phyloP scores from a whole-genome alignment of 2,888 invertebrate genomes.

The Aspidiotus destructor region DNA sequence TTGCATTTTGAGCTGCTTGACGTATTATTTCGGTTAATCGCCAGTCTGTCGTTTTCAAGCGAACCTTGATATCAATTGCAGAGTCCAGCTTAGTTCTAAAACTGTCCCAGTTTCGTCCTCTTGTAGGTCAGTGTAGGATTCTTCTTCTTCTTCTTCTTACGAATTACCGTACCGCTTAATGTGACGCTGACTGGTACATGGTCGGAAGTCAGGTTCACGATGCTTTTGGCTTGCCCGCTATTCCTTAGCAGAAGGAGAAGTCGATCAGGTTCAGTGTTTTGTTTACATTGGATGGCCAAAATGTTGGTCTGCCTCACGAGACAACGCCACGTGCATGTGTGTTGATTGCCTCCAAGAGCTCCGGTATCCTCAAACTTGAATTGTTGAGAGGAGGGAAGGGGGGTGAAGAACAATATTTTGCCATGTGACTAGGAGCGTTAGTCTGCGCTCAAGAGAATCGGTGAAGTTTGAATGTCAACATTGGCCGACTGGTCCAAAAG shows the following conservation, averaged over 20 bases:
- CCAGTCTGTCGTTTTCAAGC: not conserved
- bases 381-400: too few relatives aligned
- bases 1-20: not conserved
- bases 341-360: constrained; percentile 1
- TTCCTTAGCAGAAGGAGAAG: not conserved
- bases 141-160: not conserved
- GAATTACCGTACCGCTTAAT: not conserved
- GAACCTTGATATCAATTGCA: not conserved
- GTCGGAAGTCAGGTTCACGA: not conserved
- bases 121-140: too few relatives aligned
- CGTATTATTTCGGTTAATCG: not conserved
- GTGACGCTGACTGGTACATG: not conserved
- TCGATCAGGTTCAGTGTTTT: not conserved
- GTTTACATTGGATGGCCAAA: not conserved
- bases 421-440: too few relatives aligned
- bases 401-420: too few relatives aligned
- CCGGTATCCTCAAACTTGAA: too few relatives aligned
- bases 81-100: not conserved
- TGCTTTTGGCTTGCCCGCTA: not conserved
- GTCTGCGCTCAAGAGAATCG: too few relatives aligned
- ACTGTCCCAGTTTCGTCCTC: not conserved
- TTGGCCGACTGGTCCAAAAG: too few relatives aligned
- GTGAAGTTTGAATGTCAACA: too few relatives aligned
- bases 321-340: not conserved
- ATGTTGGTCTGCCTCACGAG: not conserved